Evolutionary conservation across 2,113 vertebrate genomes (phyloP), one percentile per base, ranked within the genome.

Genomic region (Oophaga pumilio): DNA sequence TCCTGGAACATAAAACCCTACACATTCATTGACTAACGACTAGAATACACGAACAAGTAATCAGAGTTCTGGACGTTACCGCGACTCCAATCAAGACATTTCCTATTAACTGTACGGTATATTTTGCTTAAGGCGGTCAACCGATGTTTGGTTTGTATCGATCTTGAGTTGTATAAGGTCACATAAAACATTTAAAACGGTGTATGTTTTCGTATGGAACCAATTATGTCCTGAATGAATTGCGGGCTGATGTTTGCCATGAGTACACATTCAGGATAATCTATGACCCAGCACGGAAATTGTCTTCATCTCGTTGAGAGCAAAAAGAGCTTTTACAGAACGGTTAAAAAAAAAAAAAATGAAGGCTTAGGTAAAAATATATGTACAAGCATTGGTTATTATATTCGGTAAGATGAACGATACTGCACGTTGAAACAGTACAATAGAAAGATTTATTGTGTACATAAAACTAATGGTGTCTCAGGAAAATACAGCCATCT

Each of bases 191-290:
- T 76, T 83, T 20, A 83, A 43, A 49, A 52, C 56, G 6, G 57
- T 76, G 28, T 64, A 11, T 24, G 26, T 82, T 57, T 77, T 81
- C 52, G 28, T 73, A 71, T 76, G 71, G 80, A 88, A 83, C 49
- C 56, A 28, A 57, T 84, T 76, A 88, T n/a, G 69, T 8, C 24
- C 9, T 76, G 71, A 83, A 56, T 77, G 26, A 60, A 66, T 17
- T 22, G 53, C 64, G 59, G 50, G 56, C 86, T 28, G 33, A 18
- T 87, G 26, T n/a, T 82, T 33, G 49, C 7, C 43, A 77, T 76
- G 56, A 68, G 81, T 77, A 71, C 60, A 66, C 57, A 57, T 50
- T 76, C 26, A 56, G 59, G 56, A 56, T 84, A 88, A 88, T 82
- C 56, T 62, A 81, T 87, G 26, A 73, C 59, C 57, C 59, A 78